Conservation (phyloP, 1,140 invertebrate species). For the Linepithema humile region DNA sequence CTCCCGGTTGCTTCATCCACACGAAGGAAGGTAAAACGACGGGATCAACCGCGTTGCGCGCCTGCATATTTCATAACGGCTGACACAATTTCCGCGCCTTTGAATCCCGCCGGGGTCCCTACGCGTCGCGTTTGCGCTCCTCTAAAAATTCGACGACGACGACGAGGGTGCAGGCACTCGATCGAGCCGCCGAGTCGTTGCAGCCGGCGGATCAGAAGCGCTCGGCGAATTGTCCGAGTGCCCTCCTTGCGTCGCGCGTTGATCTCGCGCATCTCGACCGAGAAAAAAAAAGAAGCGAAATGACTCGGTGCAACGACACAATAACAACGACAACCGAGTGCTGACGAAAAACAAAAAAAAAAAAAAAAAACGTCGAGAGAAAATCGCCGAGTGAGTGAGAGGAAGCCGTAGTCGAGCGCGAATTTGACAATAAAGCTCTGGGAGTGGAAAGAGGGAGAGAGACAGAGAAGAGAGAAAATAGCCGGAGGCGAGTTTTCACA, state of each 20-base stretch:
- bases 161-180: not conserved
- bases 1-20: conserved; percentile 23
- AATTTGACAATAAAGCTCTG: conserved; percentile 70
- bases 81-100: conserved; percentile 57
- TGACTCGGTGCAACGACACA: conserved; percentile 4
- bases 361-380: conserved; percentile 47
- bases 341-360: not conserved
- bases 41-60: conserved; percentile 15
- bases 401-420: conserved; percentile 67
- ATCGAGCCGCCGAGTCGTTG: not conserved
- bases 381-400: conserved; percentile 68
- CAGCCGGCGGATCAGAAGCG: conserved; percentile 52
- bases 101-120: conserved; percentile 28
- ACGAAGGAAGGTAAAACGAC: not conserved
- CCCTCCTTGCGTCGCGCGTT: conserved; percentile 58
- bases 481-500: conserved; percentile 73
- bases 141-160: conserved; percentile 37
- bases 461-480: conserved; percentile 48
- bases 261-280: not conserved
- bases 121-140: conserved; percentile 22
- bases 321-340: conserved; percentile 41
- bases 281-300: not conserved
- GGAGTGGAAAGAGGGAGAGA: conserved; percentile 13
- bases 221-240: conserved; percentile 71
- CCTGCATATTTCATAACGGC: conserved; percentile 43